Base-by-base conservation (phyloP, 2,113 vertebrate genomes). In the Aldabrachelys gigantea region DNA sequence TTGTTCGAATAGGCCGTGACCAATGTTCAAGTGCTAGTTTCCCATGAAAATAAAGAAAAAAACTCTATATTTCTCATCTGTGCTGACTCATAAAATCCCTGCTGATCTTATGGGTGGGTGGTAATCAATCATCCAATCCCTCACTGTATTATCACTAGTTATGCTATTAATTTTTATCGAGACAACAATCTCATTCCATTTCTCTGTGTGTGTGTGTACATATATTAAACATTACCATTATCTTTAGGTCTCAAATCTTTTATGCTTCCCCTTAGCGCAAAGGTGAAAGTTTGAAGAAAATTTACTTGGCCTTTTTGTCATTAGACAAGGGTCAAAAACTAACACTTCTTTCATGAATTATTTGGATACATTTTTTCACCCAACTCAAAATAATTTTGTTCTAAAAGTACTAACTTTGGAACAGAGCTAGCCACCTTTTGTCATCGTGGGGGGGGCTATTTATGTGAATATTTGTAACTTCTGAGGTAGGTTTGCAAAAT, bases 261-360 rank as follows among this genome's bases (percentile, higher is more conserved):
- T 47, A 17, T 3, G 0, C 35, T n/a, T 0, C 1, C n/a, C 31
- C n/a, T 56, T 0, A 1, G 12, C 29, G 19, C 35, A 2, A 0
- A 54, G 44, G 47, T 1, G 4, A 65, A 78, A 0, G 0, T 83
- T 47, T 41, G 44, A 57, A 54, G 69, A 7, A n/a, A 49, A 6
- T 24, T 31, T 31, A 35, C 69, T n/a, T 6, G 31, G 54, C 13
- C 35, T 2, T 57, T 56, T 8, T 11, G 52, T n/a, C 4, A 19
- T 38, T 72, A 85, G 69, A 27, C 21, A 3, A 16, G 10, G 8
- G 13, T 49, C 1, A 24, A 75, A 85, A 65, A 65, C 25, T 3
- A 69, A 38, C n/a, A 69, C 7, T 69, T 38, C 2, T 0, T 1
- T 10, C 88, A n/a, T 75, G 44, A 5, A 3, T 54, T 53, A 1